Evolutionary conservation across 1,140 invertebrate species (phyloP).

Genomic region (Papilio helenus): DNA sequence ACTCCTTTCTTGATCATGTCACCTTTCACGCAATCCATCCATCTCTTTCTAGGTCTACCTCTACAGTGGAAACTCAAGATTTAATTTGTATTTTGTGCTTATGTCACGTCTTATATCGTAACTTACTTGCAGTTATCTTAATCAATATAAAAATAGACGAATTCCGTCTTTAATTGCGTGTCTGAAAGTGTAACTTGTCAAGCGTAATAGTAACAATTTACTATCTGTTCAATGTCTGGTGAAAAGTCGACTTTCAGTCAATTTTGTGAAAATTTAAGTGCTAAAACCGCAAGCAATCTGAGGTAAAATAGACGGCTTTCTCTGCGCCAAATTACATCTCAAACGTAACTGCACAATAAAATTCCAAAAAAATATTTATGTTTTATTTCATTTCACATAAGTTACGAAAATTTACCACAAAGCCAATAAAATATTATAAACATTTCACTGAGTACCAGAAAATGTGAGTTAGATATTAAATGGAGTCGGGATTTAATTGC

Average conservation of each 20-base stretch:
- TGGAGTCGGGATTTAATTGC: no score
- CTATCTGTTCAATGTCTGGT: not conserved
- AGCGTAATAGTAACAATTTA: not conserved
- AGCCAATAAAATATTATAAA: no score
- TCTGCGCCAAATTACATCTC: not conserved
- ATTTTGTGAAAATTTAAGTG: constrained; percentile 25
- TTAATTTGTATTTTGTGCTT: no score
- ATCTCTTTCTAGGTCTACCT: no score
- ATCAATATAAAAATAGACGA: not conserved
- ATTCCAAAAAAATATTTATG: not conserved
- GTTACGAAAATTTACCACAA: not conserved
- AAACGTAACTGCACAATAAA: not conserved
- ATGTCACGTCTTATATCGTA: not conserved
- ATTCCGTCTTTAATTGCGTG: not conserved
- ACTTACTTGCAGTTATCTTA: not conserved
- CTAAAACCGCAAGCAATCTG: constrained; percentile 27
- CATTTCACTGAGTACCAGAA: no score
- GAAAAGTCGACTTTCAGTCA: constrained; percentile 26
- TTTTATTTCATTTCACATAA: not conserved
- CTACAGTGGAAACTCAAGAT: no score
- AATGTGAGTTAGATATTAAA: no score
- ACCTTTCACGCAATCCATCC: no score
- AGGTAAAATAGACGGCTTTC: not conserved
- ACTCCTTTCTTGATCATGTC: no score
- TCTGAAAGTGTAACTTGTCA: not conserved